phyloP scores from a whole-genome alignment of 2,888 invertebrate genomes.

The Cephonodes hylas region DNA sequence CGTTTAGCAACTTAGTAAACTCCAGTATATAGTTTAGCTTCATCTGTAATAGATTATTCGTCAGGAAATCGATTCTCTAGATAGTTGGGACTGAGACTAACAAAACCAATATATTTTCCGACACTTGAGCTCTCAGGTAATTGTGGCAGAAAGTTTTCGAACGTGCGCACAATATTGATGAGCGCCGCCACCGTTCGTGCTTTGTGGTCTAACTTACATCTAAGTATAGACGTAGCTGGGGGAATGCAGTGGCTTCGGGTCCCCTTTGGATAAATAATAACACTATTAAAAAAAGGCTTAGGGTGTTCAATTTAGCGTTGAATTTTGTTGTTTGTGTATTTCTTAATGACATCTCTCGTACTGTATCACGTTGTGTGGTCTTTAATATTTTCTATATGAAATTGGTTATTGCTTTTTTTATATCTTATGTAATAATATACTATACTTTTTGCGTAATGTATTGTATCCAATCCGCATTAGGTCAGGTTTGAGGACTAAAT shows the following conservation, averaged over 20 bases:
- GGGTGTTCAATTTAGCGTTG: background rate
- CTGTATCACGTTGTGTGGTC: too few species aligned
- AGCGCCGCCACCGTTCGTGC: constrained; percentile 43
- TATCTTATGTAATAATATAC: too few species aligned
- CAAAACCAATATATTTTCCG: constrained; percentile 79
- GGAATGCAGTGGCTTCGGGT: background rate
- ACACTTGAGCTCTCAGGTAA: constrained; percentile 81
- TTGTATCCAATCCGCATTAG: too few species aligned
- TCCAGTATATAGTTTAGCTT: background rate
- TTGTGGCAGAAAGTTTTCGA: constrained; percentile 79
- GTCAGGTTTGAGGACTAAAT: too few species aligned
- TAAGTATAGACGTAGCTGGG: constrained; percentile 2
- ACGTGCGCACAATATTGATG: constrained; percentile 76
- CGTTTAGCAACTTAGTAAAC: background rate
- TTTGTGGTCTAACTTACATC: constrained; percentile 30
- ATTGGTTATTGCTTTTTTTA: too few species aligned
- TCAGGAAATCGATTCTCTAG: constrained; percentile 55
- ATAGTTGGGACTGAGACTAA: constrained; percentile 61
- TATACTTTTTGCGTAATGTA: too few species aligned
- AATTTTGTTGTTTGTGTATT: background rate
- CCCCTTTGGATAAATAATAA: background rate
- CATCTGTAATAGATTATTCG: constrained; percentile 41
- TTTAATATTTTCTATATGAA: too few species aligned
- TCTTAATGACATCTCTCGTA: too few species aligned
- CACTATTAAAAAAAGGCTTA: background rate